Base-by-base conservation (phyloP, 2,797 vertebrate genomes). In the Rhinophrynus dorsalis region DNA sequence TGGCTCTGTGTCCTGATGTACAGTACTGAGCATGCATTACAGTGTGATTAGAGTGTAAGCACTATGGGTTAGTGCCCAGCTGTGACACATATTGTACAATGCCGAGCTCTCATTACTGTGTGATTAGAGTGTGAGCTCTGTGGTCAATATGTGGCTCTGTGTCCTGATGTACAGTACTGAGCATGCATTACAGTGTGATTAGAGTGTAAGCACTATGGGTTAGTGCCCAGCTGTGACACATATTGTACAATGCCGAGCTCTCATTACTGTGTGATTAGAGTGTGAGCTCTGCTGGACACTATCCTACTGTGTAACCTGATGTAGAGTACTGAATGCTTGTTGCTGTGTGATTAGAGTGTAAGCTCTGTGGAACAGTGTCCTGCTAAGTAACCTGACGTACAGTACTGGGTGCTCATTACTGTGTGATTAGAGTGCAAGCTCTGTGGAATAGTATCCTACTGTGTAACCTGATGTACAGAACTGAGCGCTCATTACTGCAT, bases 351-450 rank as follows among this genome's bases (percentile, higher is more conserved):
- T 33, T 37, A 57, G 33, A 55, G 30, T 5, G 54, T 57, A 21
- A 57, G 54, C 32, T 57, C 32, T 57, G 32, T 2, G 54, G 20
- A 11, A 8, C 3, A 32, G 18, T 42, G 56, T 13, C 9, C 3
- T 26, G 1, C 10, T n/a, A n/a, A n/a, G 26, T 51, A n/a, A 51
- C 26, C 10, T 6, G 13, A 51, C 48, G 30, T 47, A 23, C 18
- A 47, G 44, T 23, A 21, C n/a, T 29, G 15, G 29, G 44, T 21
- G 21, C 44, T 47, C n/a, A 44, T 42, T 15, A 17, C 27, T 6
- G 8, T 38, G 1, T 12, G 24, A 50, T 50, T 50, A 50, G 47
- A 27, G 21, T 30, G 29, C 29, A 30, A 64, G 60, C 60, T 63
- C 60, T 50, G 20, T 9, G 30, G 45, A 5, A 9, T 30, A 63